A percentile compares a stretch with the other conserved stretches of the same genome.
These are phyloP conservation scores for Spinus olivaceus DNA, from an alignment of 2,797 vertebrate genomes.

Conservation along the genomic window DNA sequence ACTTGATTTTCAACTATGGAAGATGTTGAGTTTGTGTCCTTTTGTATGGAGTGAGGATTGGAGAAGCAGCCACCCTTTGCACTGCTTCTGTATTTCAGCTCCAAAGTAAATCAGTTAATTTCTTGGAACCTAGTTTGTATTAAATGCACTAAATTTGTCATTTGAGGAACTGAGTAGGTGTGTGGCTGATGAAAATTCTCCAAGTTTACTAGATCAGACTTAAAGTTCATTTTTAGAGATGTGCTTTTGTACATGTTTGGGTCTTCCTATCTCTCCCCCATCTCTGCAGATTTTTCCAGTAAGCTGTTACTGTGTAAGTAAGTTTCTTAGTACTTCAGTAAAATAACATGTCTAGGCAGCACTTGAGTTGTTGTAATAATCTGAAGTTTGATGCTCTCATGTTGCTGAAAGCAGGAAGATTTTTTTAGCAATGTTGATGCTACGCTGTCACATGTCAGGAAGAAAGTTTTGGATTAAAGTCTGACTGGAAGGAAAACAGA, in stretches of 20 bases:
- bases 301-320: neutral
- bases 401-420: neutral
- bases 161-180: neutral
- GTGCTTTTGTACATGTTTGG: neutral
- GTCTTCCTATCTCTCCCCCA: neutral
- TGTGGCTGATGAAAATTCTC: neutral
- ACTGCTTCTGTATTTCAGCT: neutral
- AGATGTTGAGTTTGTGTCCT: neutral
- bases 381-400: neutral
- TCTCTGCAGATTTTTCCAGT: neutral
- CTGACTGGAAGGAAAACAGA: neutral
- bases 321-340: neutral
- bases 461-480: neutral
- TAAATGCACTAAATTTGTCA: neutral
- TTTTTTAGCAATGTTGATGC: neutral
- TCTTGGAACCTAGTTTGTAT: neutral
- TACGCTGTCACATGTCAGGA: neutral
- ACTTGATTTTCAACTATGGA: neutral
- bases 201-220: neutral
- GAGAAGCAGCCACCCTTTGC: neutral
- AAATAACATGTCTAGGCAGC: neutral
- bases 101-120: neutral
- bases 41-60: neutral
- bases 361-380: neutral
- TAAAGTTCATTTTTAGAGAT: neutral